Percentiles rank a stretch among this genome's conserved stretches.
Conservation (phyloP, 2,797 vertebrate species). For the Thripadectes ignobilis region DNA sequence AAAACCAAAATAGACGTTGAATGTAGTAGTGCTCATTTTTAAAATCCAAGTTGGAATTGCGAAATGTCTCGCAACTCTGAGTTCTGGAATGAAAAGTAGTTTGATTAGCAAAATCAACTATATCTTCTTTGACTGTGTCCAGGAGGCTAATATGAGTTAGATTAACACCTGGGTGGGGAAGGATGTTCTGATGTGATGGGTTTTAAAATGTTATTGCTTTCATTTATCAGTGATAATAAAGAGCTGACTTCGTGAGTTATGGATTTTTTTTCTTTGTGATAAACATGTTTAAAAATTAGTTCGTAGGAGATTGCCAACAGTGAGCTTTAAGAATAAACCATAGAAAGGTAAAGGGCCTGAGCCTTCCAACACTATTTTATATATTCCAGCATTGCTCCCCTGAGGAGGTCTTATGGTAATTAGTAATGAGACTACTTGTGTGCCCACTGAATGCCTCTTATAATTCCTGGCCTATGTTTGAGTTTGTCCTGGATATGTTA, state of each 20-base stretch:
- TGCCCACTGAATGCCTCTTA: neutral
- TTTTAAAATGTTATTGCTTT: neutral
- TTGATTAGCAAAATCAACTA: neutral
- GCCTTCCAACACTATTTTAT: neutral
- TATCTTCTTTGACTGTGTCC: neutral
- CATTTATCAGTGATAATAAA: neutral
- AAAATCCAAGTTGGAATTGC: neutral
- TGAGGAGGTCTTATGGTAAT: neutral
- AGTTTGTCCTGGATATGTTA: neutral
- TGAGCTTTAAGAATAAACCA: fast-evolving
- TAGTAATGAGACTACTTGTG: neutral
- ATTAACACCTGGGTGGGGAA: neutral
- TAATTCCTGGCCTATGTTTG: neutral
- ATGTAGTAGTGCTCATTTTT: neutral
- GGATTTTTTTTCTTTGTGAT: neutral
- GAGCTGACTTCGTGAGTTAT: neutral
- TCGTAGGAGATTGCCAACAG: neutral
- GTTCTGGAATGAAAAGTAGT: neutral
- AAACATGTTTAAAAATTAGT: neutral
- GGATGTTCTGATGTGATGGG: neutral
- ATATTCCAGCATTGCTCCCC: neutral
- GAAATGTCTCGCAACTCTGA: neutral
- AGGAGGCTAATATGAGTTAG: neutral
- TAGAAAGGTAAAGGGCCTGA: neutral
- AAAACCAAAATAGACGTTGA: neutral